Evolutionary conservation across 1,140 invertebrate species (phyloP), one percentile per base, ranked within the genome.

Genomic region (Trichogramma pretiosum): DNA sequence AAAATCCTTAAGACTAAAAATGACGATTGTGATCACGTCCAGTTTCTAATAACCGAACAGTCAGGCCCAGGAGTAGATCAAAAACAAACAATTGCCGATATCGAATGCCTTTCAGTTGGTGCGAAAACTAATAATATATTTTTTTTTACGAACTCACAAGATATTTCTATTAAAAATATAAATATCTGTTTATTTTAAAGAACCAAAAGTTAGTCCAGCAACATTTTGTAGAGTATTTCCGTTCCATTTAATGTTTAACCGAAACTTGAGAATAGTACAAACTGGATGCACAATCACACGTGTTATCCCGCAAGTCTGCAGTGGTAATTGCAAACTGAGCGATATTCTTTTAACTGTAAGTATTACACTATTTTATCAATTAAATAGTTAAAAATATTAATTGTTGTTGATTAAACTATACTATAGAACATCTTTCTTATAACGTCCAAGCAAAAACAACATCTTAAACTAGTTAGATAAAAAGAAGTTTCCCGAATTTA

Each of bases 171-270:
- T 35, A 35, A 16, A 23, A 16, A 36, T 0, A 7, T 16, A 23
- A 21, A 2, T 45, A 44, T 9, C 2, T 16, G 23, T 47, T 19
- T 56, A n/a, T 57, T 37, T 67, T 75, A 23, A 68, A 89, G 89
- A 89, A 55, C 86, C 72, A 57, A 90, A 86, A 70, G 87, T 94
- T 37, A 90, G 87, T 62, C 89, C 91, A 13, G 78, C 83, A 9
- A 94, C 91, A 11, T 97, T 97, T 72, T 94, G 90, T 65, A 79
- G 85, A 41, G 84, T 93, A 3, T 96, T 96, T 69, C 93, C 93
- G 11, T 97, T 97, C 66, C 92, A 97, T 66, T 70, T 97, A 50
- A 84, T 95, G 79, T 97, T 96, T 63, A 84, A 95, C 62, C 77
- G 85, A 13, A 77, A 89, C 48, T 76, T 95, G 67, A 79, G 77